Evolutionary conservation across 2,113 vertebrate genomes (phyloP), one percentile per base, ranked within the genome.

Genomic region (Alouatta palliata): DNA sequence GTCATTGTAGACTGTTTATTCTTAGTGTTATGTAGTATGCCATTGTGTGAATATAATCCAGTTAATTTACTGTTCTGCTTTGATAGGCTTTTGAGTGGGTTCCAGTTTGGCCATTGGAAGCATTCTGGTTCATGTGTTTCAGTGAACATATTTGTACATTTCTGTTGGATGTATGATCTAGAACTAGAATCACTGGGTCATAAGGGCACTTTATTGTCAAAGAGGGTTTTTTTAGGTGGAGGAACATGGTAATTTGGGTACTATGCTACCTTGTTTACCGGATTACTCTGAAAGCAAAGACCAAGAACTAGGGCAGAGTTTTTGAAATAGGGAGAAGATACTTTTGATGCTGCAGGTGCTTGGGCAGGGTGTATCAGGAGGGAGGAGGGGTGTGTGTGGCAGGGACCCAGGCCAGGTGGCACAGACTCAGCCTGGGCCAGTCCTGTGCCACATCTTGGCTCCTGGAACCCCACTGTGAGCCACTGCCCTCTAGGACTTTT

Each of bases 261-360:
- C 76, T 47, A 40, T n/a, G 32, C 37, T 66, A 7, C 21, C 21
- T 52, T 37, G 66, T 56, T 96, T 92, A 76, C 30, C 71, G 43
- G 43, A 64, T 92, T 87, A 40, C 73, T 82, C 87, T 89, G 80
- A 97, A 87, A 91, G 82, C 68, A 37, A 87, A 94, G 20, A 93
- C 71, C 82, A 92, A 94, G 95, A 87, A 91, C 82, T 70, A 88
- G 32, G 14, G 19, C 40, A 73, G 40, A 73, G 21, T 86, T 86
- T 96, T 89, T 17, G 30, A 83, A 96, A 77, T 32, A 11, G 45
- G 35, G 21, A 77, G 47, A 84, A 84, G 32, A 21, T 58, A 56
- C 52, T 58, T 76, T 61, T 79, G 76, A 45, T 75, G 43, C 40
- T 87, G 47, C 47, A 61, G 43, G 35, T 45, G 6, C 83, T n/a